A percentile compares a stretch with the other conserved stretches of the same genome.
phyloP scores from a whole-genome alignment of 1,140 invertebrate genomes.

The Cotesia glomerata region DNA sequence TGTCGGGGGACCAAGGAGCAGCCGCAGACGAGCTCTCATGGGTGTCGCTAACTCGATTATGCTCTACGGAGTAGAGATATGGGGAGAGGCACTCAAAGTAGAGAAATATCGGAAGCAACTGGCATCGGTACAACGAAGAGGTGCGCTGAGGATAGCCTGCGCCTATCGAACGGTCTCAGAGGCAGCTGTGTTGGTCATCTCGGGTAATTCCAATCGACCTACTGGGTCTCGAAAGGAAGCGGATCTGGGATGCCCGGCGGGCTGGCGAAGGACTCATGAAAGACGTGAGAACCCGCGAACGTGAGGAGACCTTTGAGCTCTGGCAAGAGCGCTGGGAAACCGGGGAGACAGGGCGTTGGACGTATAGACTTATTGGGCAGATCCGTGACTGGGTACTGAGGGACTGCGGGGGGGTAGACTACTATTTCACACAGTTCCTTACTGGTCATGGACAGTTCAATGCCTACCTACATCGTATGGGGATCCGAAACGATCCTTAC shows the following conservation, averaged over 20 bases:
- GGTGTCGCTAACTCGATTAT: constrained; percentile 34
- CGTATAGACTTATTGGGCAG: background rate
- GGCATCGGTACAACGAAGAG: constrained; percentile 30
- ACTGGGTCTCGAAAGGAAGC: background rate
- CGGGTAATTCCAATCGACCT: constrained; percentile 32
- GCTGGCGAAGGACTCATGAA: constrained; percentile 15
- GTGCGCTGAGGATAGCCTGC: constrained; percentile 6
- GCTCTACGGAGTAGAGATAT: constrained; percentile 19
- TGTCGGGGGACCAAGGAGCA: constrained; percentile 34
- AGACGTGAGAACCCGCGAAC: background rate
- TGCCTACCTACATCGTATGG: background rate
- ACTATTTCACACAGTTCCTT: no score
- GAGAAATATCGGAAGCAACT: constrained; percentile 30
- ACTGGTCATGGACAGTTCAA: background rate
- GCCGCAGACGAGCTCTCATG: constrained; percentile 33
- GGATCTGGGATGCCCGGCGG: constrained; percentile 25
- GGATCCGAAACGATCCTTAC: background rate
- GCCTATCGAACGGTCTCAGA: constrained; percentile 17
- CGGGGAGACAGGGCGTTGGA: background rate
- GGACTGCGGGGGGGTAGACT: background rate
- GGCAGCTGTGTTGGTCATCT: background rate
- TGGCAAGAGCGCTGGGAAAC: background rate
- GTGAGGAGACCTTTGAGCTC: background rate
- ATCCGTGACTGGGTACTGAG: background rate
- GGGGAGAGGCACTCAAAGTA: constrained; percentile 26